These are phyloP conservation scores for Clepsis dumicolana DNA, from an alignment of 2,888 invertebrate genomes.

Conservation along the genomic window DNA sequence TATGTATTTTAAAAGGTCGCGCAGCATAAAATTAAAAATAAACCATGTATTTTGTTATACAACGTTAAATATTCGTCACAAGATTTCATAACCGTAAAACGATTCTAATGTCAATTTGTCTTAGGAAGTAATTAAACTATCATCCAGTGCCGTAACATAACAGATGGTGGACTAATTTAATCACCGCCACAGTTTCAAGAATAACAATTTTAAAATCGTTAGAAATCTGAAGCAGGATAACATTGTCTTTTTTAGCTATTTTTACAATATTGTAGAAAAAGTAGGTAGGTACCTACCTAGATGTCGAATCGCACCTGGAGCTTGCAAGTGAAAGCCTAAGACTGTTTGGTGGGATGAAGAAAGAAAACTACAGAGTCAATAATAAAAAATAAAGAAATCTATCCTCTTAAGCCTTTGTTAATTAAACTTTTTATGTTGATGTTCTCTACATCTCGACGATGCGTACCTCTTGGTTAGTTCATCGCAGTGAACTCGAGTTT, in stretches of 20 bases:
- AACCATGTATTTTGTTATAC: background rate
- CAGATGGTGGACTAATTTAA: conserved; percentile 38
- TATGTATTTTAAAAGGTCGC: background rate
- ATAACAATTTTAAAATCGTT: conserved; percentile 28
- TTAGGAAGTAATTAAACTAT: conserved; percentile 43
- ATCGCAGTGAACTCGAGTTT: too few species aligned
- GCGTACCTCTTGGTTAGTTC: too few species aligned
- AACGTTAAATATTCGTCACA: conserved; percentile 5
- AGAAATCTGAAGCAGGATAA: background rate
- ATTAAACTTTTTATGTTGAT: too few species aligned
- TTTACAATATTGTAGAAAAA: background rate
- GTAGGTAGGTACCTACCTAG: background rate
- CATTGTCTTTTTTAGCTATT: background rate
- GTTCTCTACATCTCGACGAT: too few species aligned
- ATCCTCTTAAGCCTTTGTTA: too few species aligned
- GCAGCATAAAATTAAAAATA: background rate
- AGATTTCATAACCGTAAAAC: conserved; percentile 30
- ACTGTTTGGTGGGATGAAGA: too few species aligned
- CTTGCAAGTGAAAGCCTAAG: too few species aligned
- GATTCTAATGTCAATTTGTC: conserved; percentile 31
- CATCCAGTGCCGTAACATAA: conserved; percentile 23
- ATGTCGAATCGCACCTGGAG: background rate
- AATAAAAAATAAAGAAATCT: too few species aligned
- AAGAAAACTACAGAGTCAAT: too few species aligned
- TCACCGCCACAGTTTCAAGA: conserved; percentile 22